These are phyloP conservation scores for Drosophila cardini DNA, from an alignment of 1,140 invertebrate genomes.

Conservation along the genomic window DNA sequence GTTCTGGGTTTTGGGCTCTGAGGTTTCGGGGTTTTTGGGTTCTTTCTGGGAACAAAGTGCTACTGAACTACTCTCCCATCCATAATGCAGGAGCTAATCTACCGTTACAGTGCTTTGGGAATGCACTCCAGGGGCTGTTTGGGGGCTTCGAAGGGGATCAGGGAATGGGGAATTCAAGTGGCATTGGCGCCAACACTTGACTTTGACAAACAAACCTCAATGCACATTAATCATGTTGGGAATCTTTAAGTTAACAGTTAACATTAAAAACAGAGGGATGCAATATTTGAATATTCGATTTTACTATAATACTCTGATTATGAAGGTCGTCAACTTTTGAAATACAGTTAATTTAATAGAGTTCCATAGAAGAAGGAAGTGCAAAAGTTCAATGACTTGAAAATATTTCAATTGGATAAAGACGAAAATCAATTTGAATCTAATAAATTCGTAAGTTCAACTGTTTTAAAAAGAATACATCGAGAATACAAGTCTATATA, in stretches of 20 bases:
- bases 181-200: constrained; percentile 82
- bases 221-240: constrained; percentile 57
- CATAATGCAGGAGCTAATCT: constrained; percentile 43
- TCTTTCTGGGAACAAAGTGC: constrained; percentile 25
- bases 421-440: too few relatives aligned
- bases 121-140: constrained; percentile 28
- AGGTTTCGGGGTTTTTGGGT: neutral
- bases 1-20: constrained; percentile 2
- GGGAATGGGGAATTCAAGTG: constrained; percentile 52
- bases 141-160: neutral
- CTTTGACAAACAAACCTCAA: constrained; percentile 77
- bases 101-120: constrained; percentile 51
- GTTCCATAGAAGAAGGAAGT: too few relatives aligned
- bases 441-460: too few relatives aligned
- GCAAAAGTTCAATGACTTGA: constrained; percentile 60
- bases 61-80: constrained; percentile 8
- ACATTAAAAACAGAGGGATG: constrained; percentile 19
- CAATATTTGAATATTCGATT: constrained; percentile 49
- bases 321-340: constrained; percentile 31
- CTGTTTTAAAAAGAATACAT: too few relatives aligned
- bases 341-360: constrained; percentile 17
- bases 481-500: too few relatives aligned
- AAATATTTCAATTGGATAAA: too few relatives aligned
- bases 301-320: neutral
- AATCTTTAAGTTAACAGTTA: constrained; percentile 2